A percentile compares a stretch with the other conserved stretches of the same genome.
These are phyloP conservation scores for Drosophila mercatorum DNA, from an alignment of 2,888 invertebrate genomes.

Conservation along the genomic window DNA sequence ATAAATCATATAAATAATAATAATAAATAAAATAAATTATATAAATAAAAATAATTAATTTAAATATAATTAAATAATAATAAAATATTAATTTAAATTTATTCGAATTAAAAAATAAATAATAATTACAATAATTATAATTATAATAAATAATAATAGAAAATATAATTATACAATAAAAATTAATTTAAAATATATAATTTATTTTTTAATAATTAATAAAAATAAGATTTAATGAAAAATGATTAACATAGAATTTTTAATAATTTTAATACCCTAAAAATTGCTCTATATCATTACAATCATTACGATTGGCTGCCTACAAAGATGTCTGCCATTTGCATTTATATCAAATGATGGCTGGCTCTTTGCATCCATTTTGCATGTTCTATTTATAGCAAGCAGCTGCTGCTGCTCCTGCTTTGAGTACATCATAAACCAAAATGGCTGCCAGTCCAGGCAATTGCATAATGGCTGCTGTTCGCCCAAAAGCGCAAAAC, in stretches of 20 bases:
- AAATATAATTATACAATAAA: not conserved
- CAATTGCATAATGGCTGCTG: not conserved
- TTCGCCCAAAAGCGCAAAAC: conserved; percentile 18
- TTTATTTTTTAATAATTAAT: not conserved
- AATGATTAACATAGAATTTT: not conserved
- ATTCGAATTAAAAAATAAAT: too few species aligned
- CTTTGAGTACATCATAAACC: not conserved
- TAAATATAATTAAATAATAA: not conserved
- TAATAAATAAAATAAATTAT: not conserved
- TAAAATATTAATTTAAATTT: too few species aligned
- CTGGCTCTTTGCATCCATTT: not conserved
- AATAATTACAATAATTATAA: too few species aligned
- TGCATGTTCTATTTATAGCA: not conserved
- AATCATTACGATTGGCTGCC: not conserved
- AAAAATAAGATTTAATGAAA: too few species aligned
- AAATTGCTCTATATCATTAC: not conserved
- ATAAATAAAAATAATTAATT: not conserved
- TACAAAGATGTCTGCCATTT: not conserved
- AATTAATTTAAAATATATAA: too few species aligned
- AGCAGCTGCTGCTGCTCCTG: not conserved
- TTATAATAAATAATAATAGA: too few species aligned
- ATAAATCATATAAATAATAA: too few species aligned
- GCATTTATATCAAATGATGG: not conserved
- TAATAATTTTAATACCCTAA: not conserved
- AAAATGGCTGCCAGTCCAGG: conserved; percentile 1